Evolutionary conservation across 2,113 vertebrate genomes (phyloP).

Genomic region (Hippocampus guttulatus): DNA sequence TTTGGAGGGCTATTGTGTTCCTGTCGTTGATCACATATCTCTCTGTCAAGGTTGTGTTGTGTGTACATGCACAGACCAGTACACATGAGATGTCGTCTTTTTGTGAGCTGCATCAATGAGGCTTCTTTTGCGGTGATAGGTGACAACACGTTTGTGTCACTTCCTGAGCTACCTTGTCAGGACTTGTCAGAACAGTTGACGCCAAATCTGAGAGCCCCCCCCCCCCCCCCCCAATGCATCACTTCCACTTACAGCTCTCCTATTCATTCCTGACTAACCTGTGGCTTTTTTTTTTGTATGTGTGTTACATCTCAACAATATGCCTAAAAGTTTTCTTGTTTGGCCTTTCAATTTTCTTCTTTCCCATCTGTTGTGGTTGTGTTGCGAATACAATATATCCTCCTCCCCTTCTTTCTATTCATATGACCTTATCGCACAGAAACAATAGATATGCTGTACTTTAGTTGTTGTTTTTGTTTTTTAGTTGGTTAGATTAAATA

Average conservation of each 20-base stretch:
- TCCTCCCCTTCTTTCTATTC: not conserved
- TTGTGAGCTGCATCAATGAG: slow-evolving; percentile 15
- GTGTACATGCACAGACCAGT: not conserved
- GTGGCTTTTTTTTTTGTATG: not conserved
- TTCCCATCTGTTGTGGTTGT: not conserved
- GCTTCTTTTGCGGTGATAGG: not conserved
- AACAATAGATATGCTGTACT: not conserved
- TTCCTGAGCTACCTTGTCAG: slow-evolving; percentile 37
- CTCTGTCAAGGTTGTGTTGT: slow-evolving; percentile 4
- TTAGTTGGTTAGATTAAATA: slow-evolving; percentile 7
- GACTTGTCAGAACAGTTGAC: slow-evolving; percentile 55
- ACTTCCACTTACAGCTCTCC: not conserved
- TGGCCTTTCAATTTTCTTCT: not conserved
- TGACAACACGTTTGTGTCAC: slow-evolving; percentile 29
- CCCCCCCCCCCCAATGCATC: slow-evolving; percentile 4
- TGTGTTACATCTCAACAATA: no score
- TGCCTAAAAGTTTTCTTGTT: not conserved
- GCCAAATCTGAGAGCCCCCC: slow-evolving; percentile 18
- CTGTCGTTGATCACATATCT: slow-evolving; percentile 12
- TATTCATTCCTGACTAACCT: not conserved
- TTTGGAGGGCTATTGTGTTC: not conserved
- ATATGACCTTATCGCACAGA: not conserved
- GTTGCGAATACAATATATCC: not conserved
- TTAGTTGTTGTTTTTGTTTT: not conserved
- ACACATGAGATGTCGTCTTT: not conserved